Conservation (phyloP, 92 coral and sea anemone genomes). For the Parazoanthus darwini region DNA sequence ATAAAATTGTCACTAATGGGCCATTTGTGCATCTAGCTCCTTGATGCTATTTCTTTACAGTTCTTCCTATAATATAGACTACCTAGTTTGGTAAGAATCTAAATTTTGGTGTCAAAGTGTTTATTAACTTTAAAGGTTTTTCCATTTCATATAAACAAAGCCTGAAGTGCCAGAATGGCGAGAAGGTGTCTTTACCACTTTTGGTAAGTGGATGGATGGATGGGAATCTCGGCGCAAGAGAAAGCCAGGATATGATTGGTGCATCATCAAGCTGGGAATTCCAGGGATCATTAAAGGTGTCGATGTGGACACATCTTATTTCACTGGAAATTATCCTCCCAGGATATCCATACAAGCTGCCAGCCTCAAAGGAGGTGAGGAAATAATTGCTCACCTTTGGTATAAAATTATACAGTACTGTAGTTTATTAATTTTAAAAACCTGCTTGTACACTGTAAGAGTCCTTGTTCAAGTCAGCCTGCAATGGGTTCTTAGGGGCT, state of each 20-base stretch:
- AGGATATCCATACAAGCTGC: constrained; percentile 80
- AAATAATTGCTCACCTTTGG: no score
- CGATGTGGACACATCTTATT: constrained; percentile 75
- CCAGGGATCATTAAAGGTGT: constrained; percentile 80
- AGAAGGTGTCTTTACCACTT: constrained; percentile 76
- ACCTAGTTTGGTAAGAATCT: no score
- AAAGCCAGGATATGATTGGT: constrained; percentile 86
- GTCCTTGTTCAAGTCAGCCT: no score
- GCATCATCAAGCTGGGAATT: constrained; percentile 77
- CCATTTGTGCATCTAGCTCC: no score
- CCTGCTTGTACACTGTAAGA: no score
- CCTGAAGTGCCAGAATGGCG: constrained; percentile 74
- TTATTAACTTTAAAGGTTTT: not conserved
- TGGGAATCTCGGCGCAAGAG: constrained; percentile 90
- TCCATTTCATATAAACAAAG: constrained; percentile 9
- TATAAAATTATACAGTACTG: no score
- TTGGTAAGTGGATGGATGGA: constrained; percentile 98
- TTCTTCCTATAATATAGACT: no score
- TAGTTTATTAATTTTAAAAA: no score
- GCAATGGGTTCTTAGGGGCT: no score
- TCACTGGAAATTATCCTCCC: constrained; percentile 90
- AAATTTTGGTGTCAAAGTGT: no score
- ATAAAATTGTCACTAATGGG: no score
- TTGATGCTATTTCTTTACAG: no score
- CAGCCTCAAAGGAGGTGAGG: constrained; percentile 56